Evolutionary conservation across 1,140 invertebrate genomes (phyloP), one percentile per base, ranked within the genome.

Genomic region (Lordiphosa mommai): DNA sequence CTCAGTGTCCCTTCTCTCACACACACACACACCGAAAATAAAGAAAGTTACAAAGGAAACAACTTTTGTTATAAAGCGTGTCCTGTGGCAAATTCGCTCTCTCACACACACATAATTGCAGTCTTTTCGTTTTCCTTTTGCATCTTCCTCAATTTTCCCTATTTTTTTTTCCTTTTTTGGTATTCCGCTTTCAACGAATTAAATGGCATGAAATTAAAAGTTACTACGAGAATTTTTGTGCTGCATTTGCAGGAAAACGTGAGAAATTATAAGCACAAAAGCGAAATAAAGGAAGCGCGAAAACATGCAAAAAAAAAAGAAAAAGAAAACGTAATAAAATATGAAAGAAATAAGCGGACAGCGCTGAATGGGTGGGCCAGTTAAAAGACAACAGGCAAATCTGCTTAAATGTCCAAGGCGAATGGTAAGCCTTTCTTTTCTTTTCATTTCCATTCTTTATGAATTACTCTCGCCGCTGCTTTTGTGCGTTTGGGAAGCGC

Each of bases 151-250:
- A 76, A 84, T 76, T 76, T 64, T 59, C 50, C 8, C 3, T 17
- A 30, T 69, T 70, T 70, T 70, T 76, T 73, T 82, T 61, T 13
- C 37, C 38, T 37, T 60, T 59, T 57, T 67, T 13, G 52, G 53
- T 50, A 40, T 71, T 71, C 77, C 77, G 71, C 67, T 82, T 84
- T 72, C 72, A 76, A 72, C 77, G 77, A 82, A 82, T 84, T 84
- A 84, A 84, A 84, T 84, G 77, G 77, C 77, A 84, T 84, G 77
- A 84, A 84, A 84, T 84, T 84, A 84, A 84, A 84, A 84, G 77
- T 84, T 84, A 84, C 79, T 69, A 61, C 77, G 60, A 72, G 72
- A 65, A 80, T 76, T 66, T 82, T 82, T 84, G 77, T 84, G 77
- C 77, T 77, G 79, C 79, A 84, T 84, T 84, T 76, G 77, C 77